These are phyloP conservation scores for Mizuhopecten yessoensis DNA, from an alignment of 1,140 invertebrate genomes.

Conservation along the genomic window DNA sequence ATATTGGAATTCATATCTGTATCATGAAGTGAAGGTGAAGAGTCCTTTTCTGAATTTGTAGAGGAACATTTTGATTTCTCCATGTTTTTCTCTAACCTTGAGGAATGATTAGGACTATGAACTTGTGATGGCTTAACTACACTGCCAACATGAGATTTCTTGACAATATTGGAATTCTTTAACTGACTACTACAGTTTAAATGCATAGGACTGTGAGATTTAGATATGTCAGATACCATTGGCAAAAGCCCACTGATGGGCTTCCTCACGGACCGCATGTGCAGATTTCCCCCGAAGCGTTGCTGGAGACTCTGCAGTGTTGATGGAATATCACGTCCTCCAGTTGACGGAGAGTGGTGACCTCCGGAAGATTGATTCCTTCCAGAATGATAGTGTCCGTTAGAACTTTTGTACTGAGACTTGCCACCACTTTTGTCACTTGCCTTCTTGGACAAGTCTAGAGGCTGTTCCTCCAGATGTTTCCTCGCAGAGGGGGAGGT, in stretches of 20 bases:
- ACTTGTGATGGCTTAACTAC: background rate
- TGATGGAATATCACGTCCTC: constrained; percentile 40
- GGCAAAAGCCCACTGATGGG: constrained; percentile 61
- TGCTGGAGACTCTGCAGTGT: constrained; percentile 78
- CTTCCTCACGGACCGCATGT: constrained; percentile 66
- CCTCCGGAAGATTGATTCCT: background rate
- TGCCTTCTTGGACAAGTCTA: constrained; percentile 77
- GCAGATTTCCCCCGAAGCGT: constrained; percentile 77
- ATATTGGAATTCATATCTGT: constrained; percentile 63
- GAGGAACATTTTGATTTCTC: constrained; percentile 24
- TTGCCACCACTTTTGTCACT: constrained; percentile 42
- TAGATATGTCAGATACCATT: background rate
- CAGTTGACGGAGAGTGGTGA: background rate
- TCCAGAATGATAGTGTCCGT: background rate
- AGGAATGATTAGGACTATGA: constrained; percentile 27
- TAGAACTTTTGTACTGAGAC: constrained; percentile 44
- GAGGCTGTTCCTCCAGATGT: constrained; percentile 72
- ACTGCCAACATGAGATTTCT: background rate
- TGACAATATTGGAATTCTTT: constrained; percentile 20
- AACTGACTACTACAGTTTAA: constrained; percentile 26
- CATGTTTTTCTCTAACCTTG: background rate
- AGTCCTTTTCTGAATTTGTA: background rate
- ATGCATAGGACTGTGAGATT: constrained; percentile 45
- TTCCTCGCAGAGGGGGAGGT: constrained; percentile 16
- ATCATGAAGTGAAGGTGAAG: background rate